Percentiles rank a stretch among this genome's conserved stretches.
These are phyloP conservation scores for Dicentrarchus labrax DNA, from an alignment of 2,113 vertebrate species.

Conservation along the genomic window DNA sequence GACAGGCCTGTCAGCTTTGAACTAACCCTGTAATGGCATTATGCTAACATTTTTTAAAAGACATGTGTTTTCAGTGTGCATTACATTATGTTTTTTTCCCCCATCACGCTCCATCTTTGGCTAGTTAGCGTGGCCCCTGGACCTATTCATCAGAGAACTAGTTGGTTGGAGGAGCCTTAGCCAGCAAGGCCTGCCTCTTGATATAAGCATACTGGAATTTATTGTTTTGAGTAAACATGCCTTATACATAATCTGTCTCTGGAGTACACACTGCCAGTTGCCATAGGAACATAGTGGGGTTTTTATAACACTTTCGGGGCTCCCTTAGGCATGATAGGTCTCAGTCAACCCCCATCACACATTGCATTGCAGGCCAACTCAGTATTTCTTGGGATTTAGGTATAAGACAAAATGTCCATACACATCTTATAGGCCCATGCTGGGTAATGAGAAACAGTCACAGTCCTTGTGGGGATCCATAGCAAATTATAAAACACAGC, in stretches of 20 bases:
- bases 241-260: conserved; percentile 67
- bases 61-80: conserved; percentile 62
- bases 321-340: conserved; percentile 44
- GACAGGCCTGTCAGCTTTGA: conserved; percentile 41
- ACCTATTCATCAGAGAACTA: conserved; percentile 42
- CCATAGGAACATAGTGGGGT: conserved; percentile 69
- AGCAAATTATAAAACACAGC: conserved; percentile 72
- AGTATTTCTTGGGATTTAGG: conserved; percentile 43
- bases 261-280: conserved; percentile 65
- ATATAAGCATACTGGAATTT: conserved; percentile 79
- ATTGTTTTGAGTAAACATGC: conserved; percentile 82
- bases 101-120: conserved; percentile 49
- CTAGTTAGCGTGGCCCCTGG: conserved; percentile 40
- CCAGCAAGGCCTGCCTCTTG: conserved; percentile 53
- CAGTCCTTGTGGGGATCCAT: conserved; percentile 58
- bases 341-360: conserved; percentile 40
- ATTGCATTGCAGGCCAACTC: conserved; percentile 14
- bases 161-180: conserved; percentile 26
- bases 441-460: conserved; percentile 74
- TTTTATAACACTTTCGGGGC: conserved; percentile 73
- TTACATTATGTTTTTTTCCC: not conserved
- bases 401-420: conserved; percentile 59
- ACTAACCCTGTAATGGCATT: conserved; percentile 36
- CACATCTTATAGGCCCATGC: conserved; percentile 46
- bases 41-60: conserved; percentile 43